Conservation (phyloP, 2,797 vertebrate genomes). For the Periophthalmus magnuspinnatus region DNA sequence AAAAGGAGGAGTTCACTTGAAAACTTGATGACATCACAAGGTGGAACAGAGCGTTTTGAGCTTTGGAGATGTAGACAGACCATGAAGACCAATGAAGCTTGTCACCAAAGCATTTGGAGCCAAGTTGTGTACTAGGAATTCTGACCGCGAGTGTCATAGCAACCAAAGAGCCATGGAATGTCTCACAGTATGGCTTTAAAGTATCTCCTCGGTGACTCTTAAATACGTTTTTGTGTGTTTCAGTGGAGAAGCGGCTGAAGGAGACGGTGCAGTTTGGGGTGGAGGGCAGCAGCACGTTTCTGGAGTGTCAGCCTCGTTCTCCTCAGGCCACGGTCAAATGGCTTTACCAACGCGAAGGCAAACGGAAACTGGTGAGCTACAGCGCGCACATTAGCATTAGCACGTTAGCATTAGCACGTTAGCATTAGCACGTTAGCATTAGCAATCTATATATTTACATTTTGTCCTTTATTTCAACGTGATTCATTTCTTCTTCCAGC, state of each 20-base stretch:
- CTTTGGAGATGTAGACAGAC: too few species aligned
- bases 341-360: conserved; percentile 82
- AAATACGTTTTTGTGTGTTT: neutral
- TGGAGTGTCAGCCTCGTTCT: conserved; percentile 85
- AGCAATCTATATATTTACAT: neutral
- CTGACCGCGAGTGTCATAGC: too few species aligned
- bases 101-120: too few species aligned
- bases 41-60: too few species aligned
- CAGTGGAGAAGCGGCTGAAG: conserved; percentile 83
- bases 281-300: conserved; percentile 85
- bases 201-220: too few species aligned
- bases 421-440: neutral
- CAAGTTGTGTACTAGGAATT: too few species aligned
- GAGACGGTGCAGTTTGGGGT: conserved; percentile 85
- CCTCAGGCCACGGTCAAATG: conserved; percentile 84
- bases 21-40: too few species aligned
- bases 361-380: conserved; percentile 80
- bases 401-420: neutral
- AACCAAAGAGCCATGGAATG: too few species aligned
- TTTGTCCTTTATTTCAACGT: conserved; percentile 4
- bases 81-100: too few species aligned
- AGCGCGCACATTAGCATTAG: conserved; percentile 2
- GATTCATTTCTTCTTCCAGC: conserved; percentile 51
- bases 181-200: too few species aligned
- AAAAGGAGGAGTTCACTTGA: too few species aligned